Evolutionary conservation across 2,888 invertebrate genomes (phyloP).

Genomic region (Bembecia ichneumoniformis): DNA sequence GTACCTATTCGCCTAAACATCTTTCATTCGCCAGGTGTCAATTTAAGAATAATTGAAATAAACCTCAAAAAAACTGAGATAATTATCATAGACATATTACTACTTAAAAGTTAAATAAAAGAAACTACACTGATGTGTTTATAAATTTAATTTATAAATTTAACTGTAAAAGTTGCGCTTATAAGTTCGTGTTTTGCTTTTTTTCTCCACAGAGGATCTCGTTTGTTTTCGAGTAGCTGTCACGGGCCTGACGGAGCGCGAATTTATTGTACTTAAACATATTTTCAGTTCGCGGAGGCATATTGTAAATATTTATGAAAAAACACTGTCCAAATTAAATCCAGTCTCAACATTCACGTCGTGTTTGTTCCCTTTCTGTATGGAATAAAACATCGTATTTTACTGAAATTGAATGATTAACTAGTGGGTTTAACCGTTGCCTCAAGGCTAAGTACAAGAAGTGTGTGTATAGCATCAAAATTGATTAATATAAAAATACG

Average conservation of each 20-base stretch:
- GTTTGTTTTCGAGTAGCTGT: conserved; percentile 36
- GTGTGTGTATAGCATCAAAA: too few relatives aligned
- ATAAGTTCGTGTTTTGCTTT: conserved; percentile 2
- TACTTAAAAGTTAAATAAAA: too few relatives aligned
- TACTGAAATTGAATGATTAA: conserved; percentile 36
- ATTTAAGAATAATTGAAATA: too few relatives aligned
- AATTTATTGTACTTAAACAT: conserved; percentile 34
- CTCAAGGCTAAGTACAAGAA: too few relatives aligned
- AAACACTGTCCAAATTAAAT: conserved; percentile 43
- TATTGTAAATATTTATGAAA: conserved; percentile 51
- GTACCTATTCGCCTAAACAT: too few relatives aligned
- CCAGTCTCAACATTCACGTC: conserved; percentile 32
- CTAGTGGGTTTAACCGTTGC: conserved; percentile 11
- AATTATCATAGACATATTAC: too few relatives aligned
- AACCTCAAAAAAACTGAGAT: too few relatives aligned
- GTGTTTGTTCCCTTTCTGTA: conserved; percentile 24
- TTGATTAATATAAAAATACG: too few relatives aligned
- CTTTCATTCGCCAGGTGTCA: too few relatives aligned
- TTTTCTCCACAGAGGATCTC: conserved; percentile 19
- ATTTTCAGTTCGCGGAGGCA: conserved; percentile 22
- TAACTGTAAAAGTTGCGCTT: too few relatives aligned
- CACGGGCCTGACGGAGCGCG: conserved; percentile 23
- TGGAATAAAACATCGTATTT: conserved; percentile 26
- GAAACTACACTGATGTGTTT: too few relatives aligned
- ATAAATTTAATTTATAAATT: too few relatives aligned